These are phyloP conservation scores for Sinotaia quadrata DNA, from an alignment of 2,888 invertebrate species.

Conservation along the genomic window DNA sequence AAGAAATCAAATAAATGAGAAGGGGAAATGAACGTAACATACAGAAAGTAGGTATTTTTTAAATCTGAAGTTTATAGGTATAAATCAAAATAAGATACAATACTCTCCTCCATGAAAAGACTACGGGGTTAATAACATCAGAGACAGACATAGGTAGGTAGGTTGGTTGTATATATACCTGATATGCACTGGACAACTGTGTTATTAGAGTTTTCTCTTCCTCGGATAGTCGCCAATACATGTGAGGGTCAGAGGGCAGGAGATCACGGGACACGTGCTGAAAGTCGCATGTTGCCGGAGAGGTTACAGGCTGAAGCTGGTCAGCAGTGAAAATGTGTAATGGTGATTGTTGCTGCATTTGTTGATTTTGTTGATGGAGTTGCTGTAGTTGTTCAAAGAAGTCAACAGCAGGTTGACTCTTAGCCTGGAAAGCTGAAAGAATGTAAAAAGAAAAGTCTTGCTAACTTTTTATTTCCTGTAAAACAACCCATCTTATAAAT, in stretches of 20 bases:
- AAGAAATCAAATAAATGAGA: too few relatives aligned
- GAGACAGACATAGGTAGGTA: too few relatives aligned
- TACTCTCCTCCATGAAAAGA: too few relatives aligned
- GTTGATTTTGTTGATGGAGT: neutral
- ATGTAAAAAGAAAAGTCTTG: neutral
- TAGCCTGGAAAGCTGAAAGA: neutral
- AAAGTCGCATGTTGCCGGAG: conserved; percentile 15
- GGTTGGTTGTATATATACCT: too few relatives aligned
- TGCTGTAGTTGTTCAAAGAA: neutral
- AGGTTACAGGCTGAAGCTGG: neutral
- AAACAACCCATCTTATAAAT: too few relatives aligned
- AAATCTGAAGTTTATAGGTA: too few relatives aligned
- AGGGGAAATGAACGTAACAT: too few relatives aligned
- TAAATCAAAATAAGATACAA: too few relatives aligned
- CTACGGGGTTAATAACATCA: too few relatives aligned
- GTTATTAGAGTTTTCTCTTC: conserved; percentile 50
- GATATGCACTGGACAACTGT: conserved; percentile 49
- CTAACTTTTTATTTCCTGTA: too few relatives aligned
- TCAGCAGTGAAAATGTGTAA: conserved; percentile 22
- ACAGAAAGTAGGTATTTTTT: too few relatives aligned
- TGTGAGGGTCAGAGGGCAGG: conserved; percentile 46
- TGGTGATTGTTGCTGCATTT: conserved; percentile 29
- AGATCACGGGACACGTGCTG: conserved; percentile 34
- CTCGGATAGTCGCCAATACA: conserved; percentile 47
- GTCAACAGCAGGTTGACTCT: neutral